A percentile compares a stretch with the other conserved stretches of the same genome.
These are phyloP conservation scores for Platanista minor DNA, from an alignment of 2,113 vertebrate genomes.

Conservation along the genomic window DNA sequence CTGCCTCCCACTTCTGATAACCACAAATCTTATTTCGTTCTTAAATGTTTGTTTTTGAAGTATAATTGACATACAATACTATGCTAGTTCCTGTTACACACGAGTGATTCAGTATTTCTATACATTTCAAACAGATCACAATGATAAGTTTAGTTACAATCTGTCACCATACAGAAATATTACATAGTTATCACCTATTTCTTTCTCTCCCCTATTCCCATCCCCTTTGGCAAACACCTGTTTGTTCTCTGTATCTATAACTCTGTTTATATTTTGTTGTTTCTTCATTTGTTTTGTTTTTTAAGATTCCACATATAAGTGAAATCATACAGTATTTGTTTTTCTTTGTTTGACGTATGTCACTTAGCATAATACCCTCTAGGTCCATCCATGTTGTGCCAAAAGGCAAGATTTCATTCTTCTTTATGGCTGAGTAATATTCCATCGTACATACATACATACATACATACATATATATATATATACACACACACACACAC, in stretches of 20 bases:
- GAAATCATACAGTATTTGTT: neutral
- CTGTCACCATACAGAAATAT: neutral
- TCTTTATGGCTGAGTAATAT: neutral
- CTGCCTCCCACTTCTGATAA: neutral
- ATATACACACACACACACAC: neutral
- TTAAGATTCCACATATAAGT: neutral
- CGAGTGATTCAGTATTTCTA: neutral
- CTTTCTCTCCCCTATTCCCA: fast-evolving
- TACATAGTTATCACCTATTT: neutral
- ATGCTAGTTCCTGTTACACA: neutral
- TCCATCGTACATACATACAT: neutral
- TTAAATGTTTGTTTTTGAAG: neutral
- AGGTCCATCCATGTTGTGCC: neutral
- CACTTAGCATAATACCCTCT: neutral
- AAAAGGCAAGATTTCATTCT: neutral
- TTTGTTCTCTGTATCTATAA: neutral
- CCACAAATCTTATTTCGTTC: neutral
- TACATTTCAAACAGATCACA: neutral
- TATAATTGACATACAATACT: neutral
- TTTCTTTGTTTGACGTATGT: neutral
- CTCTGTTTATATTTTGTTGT: neutral
- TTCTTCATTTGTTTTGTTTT: neutral
- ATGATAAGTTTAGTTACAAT: neutral
- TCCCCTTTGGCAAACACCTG: neutral
- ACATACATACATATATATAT: neutral